Evolutionary conservation across 2,797 vertebrate genomes (phyloP), one percentile per base, ranked within the genome.

Genomic region (Melanotaenia trifasciata): DNA sequence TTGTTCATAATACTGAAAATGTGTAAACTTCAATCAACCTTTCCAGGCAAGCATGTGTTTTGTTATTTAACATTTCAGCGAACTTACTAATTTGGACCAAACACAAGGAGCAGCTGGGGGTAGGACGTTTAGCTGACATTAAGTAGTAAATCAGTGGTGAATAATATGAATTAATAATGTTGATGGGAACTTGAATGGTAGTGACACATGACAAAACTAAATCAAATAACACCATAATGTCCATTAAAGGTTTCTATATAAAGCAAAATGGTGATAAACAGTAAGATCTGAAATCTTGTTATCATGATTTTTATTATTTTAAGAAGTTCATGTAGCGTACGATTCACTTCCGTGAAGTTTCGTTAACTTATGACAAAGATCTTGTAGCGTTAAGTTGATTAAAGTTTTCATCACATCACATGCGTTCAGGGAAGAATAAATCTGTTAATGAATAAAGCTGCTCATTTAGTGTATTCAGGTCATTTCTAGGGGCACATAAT

Each of bases 1-100:
- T 54, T 22, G 38, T 74, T 65, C 65, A 61, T 40, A 72, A 32
- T 30, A 20, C 40, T 53, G 26, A 35, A 58, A 68, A 58, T 50
- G 43, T 62, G 40, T 43, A 43, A 43, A 43, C 40, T 43, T 43
- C 4, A 16, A 14, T 14, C 4, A 43, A 43, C 40, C 40, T 43
- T 43, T 5, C 40, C 40, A 43, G 40, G 14, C 40, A 43, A 43
- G 40, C 40, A 16, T 43, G 3, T 43, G 40, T 5, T 43, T 43
- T 13, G 35, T 36, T 36, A 36, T 7, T 36, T 36, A 11, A 36
- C 35, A 9, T 13, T 13, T 3, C 11, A 38, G 12, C 36, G 14
- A 38, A 12, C 12, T 38, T 38, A 12, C 36, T 38, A 13, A 38
- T 38, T 38, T 38, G 36, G 36, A 13, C 12, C 13, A 38, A 13